Evolutionary conservation across 1,140 invertebrate species (phyloP).

Genomic region (Musca domestica): DNA sequence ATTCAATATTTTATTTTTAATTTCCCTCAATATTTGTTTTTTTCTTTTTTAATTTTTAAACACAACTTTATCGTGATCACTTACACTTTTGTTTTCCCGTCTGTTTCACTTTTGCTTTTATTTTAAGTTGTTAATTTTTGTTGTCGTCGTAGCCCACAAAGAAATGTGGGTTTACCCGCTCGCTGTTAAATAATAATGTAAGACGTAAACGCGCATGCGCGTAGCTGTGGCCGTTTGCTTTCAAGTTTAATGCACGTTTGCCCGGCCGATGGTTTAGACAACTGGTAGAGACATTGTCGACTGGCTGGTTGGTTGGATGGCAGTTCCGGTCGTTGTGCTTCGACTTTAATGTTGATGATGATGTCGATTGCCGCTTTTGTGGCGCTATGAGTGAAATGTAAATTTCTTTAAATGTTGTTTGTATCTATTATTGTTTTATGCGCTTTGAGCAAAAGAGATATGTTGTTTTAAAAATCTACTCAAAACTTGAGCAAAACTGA

Average conservation of each 20-base stretch:
- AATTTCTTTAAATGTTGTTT: not conserved
- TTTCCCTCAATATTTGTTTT: too few species aligned
- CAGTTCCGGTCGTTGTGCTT: constrained; percentile 11
- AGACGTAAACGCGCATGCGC: not conserved
- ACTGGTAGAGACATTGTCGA: not conserved
- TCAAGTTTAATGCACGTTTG: constrained; percentile 13
- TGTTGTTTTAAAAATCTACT: too few species aligned
- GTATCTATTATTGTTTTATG: too few species aligned
- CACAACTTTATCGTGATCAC: not conserved
- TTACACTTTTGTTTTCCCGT: constrained; percentile 16
- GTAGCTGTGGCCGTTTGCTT: constrained; percentile 14
- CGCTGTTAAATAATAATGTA: constrained; percentile 2
- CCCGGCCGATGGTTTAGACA: not conserved
- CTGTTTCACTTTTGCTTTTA: constrained; percentile 18
- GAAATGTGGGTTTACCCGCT: not conserved
- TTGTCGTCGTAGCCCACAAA: too few species aligned
- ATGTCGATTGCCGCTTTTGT: not conserved
- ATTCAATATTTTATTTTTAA: too few species aligned
- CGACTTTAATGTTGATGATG: not conserved
- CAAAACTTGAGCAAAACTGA: too few species aligned
- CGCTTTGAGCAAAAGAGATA: constrained; percentile 1
- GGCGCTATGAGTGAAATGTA: constrained; percentile 10
- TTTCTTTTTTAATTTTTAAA: not conserved
- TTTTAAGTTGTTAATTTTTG: too few species aligned
- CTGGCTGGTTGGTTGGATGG: not conserved